phyloP scores from a whole-genome alignment of 2,113 vertebrate genomes.

The Otis tarda region DNA sequence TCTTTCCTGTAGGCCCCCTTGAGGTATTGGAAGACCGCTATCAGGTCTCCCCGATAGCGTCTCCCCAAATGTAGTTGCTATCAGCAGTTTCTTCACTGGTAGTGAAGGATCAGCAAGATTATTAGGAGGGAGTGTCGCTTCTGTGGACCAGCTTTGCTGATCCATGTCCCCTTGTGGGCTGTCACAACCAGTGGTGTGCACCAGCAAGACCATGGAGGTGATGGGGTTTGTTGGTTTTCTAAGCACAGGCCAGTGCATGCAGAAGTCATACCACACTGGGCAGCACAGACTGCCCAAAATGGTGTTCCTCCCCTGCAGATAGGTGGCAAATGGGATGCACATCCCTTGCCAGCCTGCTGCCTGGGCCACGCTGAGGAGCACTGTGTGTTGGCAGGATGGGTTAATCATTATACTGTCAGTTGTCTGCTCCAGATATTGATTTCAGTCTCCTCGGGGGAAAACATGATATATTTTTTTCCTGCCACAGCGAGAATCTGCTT shows the following conservation, averaged over 20 bases:
- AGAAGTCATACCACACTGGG: not conserved
- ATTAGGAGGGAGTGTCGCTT: not conserved
- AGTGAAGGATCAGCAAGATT: not conserved
- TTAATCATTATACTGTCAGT: not conserved
- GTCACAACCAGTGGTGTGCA: no score
- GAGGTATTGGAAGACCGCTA: no score
- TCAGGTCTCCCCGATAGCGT: no score
- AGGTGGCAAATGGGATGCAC: not conserved
- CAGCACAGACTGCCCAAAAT: not conserved
- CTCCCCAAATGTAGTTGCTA: not conserved
- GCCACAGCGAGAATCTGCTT: constrained; percentile 33
- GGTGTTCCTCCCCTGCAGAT: not conserved
- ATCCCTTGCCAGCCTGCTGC: not conserved
- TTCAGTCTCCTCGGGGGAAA: not conserved
- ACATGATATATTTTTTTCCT: not conserved
- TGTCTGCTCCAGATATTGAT: constrained; percentile 32
- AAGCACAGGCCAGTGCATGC: accelerated
- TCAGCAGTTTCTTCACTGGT: not conserved
- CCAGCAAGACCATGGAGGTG: not conserved
- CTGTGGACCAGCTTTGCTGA: not conserved
- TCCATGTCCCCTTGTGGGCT: not conserved
- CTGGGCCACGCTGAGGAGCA: not conserved
- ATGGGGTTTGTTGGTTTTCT: not conserved
- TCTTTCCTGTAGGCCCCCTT: no score
- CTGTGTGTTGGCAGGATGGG: not conserved